A percentile compares a stretch with the other conserved stretches of the same genome.
Evolutionary conservation across 2,888 invertebrate species (phyloP).

Genomic region (Bruchidius siliquastri): DNA sequence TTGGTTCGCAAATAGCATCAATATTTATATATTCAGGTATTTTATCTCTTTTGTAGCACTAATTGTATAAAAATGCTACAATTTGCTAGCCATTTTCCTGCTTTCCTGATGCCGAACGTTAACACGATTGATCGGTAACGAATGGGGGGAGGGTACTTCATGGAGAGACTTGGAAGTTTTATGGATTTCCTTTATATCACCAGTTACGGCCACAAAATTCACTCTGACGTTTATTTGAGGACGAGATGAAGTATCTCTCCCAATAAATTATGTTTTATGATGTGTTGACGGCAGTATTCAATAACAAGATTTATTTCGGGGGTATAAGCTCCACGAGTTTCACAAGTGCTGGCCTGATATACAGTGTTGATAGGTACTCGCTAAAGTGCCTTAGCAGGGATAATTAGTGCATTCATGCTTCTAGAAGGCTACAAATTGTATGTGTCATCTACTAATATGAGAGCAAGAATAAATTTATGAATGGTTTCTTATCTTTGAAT

Average conservation of each 20-base stretch:
- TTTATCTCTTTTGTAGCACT: too few species aligned
- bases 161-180: not conserved
- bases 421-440: too few species aligned
- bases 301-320: not conserved
- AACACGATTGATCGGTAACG: not conserved
- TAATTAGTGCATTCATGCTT: too few species aligned
- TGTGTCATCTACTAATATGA: too few species aligned
- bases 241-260: not conserved
- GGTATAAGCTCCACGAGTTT: not conserved
- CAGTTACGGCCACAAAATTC: not conserved
- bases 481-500: too few species aligned
- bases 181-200: not conserved
- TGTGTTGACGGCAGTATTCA: not conserved
- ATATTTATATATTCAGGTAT: too few species aligned
- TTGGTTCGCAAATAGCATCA: too few species aligned
- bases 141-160: not conserved
- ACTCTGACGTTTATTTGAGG: not conserved
- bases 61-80: too few species aligned
- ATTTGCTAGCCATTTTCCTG: too few species aligned
- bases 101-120: not conserved
- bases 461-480: too few species aligned
- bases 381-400: too few species aligned
- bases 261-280: not conserved
- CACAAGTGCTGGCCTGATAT: not conserved
- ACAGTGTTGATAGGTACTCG: not conserved